Base-by-base conservation (phyloP, 2,888 invertebrate species). In the Melanchra persicariae region DNA sequence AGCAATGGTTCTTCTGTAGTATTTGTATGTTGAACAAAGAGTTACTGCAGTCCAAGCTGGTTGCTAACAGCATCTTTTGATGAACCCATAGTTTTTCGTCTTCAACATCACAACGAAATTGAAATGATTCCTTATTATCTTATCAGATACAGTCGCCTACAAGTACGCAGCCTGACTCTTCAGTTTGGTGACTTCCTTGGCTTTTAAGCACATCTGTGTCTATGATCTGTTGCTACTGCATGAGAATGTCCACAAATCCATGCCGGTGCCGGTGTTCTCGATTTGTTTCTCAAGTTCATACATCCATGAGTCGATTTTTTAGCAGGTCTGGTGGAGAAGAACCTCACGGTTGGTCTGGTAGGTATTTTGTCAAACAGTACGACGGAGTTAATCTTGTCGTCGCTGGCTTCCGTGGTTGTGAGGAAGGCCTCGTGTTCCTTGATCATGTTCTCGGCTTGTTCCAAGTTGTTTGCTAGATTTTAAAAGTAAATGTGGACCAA, bases 141-240 rank as follows among this genome's bases (percentile, higher is more conserved):
- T 99, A 83, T 99, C 99, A 24, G 97, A 98, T 1, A n/a, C n/a
- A 64, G 99, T 99, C 89, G 98, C 98, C 91, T 99, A 98, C 83
- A 99, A 96, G 91, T 99, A 98, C n/a, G n/a, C 98, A 4, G 99
- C 99, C 94, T 99, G 99, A 72, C 98, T 98, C 92, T 99, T 99
- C 70, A 99, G 96, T 92, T 99, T 99, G 79, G 98, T 98, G 8
- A 99, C 99, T 93, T 98, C 99, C 79, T 98, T 98, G 17, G 99
- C 99, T 92, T 99, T 99, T 10, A 99, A 98, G 47, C 98, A 98
- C 99, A 99, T 99, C 96, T 99, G 99, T 58, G 99, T 99, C 96
- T 99, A 99, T 99, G 97, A 99, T 98, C 96, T 99, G 99, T 95
- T 99, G 99, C 95, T 99, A 99, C 96, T 99, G 99, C 98, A 99